Base-by-base conservation (phyloP, 2,797 vertebrate genomes). In the Ctenopoma kingsleyae region DNA sequence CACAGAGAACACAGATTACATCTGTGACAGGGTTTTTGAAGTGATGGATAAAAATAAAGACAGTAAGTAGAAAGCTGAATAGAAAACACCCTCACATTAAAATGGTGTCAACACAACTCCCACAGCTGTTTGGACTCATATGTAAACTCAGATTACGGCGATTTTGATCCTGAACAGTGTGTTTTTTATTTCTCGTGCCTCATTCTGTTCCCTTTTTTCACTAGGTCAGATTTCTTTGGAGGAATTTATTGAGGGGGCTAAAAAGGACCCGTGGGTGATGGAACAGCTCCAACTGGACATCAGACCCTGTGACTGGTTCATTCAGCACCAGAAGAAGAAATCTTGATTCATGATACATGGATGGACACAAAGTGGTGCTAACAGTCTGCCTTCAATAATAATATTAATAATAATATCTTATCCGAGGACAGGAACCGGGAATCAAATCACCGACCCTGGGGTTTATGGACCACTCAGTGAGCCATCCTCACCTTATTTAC, bases 31-130 rank as follows among this genome's bases (percentile, higher is more conserved):
- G 61, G 91, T 94, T 76, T 95, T 95, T 85, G 64, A 89, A 5
- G 71, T 90, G 35, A 73, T 94, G 63, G 93, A 95, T 81, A 91
- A 91, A 71, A 94, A 95, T 27, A 81, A 90, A 0, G 93, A 95
- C 67, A 83, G 93, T 94, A 76, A 82, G 82, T 74, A n/a, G 1
- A 2, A 20, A 4, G 51, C 30, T 23, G 25, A 27, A 7, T 5
- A 4, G 3, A 4, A 38, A 4, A 38, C 40, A 6, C 16, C 3
- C 9, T 6, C 16, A 17, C 25, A 19, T 49, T 8, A 5, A 11
- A 2, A 25, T 12, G 8, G 0, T 5, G 41, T 17, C 3, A 20
- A 46, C 49, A 25, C 13, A 23, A 6, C 35, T n/a, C n/a, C n/a
- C n/a, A n/a, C n/a, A n/a, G n/a, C n/a, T n/a, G n/a, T n/a, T n/a